Base-by-base conservation (phyloP, 1,140 invertebrate genomes). In the Muscidifurax raptorellus region DNA sequence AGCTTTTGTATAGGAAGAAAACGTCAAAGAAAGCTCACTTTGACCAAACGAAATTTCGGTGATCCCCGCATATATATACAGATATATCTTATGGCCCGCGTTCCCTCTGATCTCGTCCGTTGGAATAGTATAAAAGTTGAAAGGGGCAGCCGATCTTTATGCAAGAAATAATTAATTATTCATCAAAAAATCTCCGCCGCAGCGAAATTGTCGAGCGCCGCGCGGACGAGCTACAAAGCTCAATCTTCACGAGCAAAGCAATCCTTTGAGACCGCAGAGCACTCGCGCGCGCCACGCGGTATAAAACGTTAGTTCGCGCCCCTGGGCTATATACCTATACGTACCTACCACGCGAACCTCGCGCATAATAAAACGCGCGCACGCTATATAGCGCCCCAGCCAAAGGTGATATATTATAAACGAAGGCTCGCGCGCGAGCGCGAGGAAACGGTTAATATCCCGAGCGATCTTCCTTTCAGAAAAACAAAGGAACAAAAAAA, bases 371-470 rank as follows among this genome's bases (percentile, higher is more conserved):
- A 72, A 72, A 72, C 27, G 71, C 27, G 32, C 71, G 67, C 28
- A 30, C 67, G 28, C 15, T 5, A 9, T 67, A 18, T 28, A 30
- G 28, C 12, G 67, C 67, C 25, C 18, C 28, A 72, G 40, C 36
- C 74, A 76, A 78, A 78, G 52, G 76, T 59, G 76, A 78, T 78
- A 59, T 78, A 78, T 78, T 30, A 59, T 59, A 47, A 76, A 76
- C 74, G 40, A 44, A 76, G 40, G 74, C 40, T 44, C 40, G 40
- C 30, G 27, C 44, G 44, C 36, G 36, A 40, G 36, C 44, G 44
- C 52, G 52, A 59, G 52, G 52, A 59, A 22, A 76, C 74, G 74
- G 22, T 76, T 76, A 74, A 74, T 74, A 76, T 47, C 32, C 74
- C 40, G 22, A 47, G 22, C 36, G 22, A 59, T 59, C 47, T 47